Base-by-base conservation (phyloP, 2,888 invertebrate species). In the Nephrocerus scutellatus region DNA sequence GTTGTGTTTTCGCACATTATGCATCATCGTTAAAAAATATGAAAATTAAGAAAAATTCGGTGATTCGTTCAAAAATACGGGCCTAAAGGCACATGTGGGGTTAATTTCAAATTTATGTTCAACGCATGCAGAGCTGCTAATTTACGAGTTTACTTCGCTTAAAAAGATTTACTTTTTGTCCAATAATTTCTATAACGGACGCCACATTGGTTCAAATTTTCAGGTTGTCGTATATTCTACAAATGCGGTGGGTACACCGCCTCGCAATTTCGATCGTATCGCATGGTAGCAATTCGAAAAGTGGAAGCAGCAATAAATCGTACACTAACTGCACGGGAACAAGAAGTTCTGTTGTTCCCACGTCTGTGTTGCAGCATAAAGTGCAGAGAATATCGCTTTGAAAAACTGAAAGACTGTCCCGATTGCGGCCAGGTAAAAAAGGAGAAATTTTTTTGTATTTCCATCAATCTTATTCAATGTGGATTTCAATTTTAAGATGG, bases 281-380 rank as follows among this genome's bases (percentile, higher is more conserved):
- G 82, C 12, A 74, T 80, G 62, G 74, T 77, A 45, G 71, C 74
- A 54, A 75, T 82, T 30, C 71, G 74, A 2, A 71, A 75, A 1
- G 72, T 78, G 37, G 78, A 80, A 56, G 70, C 73, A 38, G 65
- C 72, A 3, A 60, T 82, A 4, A 73, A 74, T 44, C 69, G 82
- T 8, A 60, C 69, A 3, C 55, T 84, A 28, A 70, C 74, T 10
- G 73, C 79, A 0, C 80, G 78, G 68, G 84, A 84, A 57, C 77
- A 76, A 44, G 84, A 84, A 55, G 73, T 79, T 0, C 59, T 84
- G 16, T 63, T 83, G 15, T 84, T 80, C 53, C 82, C 83, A 0
- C 72, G 77, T 39, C 65, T 80, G 5, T 84, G 84, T 48, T 62
- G 62, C 1, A 65, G 73, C 6, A 53, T 64, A 0, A 59, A 58